Evolutionary conservation across 2,113 vertebrate species (phyloP).

Genomic region (Camelus dromedarius): DNA sequence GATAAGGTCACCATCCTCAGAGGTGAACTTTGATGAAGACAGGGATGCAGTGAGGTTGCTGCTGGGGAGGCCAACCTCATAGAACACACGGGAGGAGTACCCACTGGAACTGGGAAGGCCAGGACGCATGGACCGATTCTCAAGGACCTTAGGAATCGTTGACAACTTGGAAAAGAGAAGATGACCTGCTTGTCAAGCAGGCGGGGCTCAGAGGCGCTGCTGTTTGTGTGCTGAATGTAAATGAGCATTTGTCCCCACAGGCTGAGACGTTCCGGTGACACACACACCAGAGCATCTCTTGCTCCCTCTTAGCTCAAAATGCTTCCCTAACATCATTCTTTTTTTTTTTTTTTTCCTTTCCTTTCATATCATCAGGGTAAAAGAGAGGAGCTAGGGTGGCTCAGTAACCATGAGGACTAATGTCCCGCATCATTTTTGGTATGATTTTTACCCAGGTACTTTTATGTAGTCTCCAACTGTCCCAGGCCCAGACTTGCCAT

Average conservation of each 20-base stretch:
- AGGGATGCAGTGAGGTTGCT: not conserved
- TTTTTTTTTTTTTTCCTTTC: not conserved
- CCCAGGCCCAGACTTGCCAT: not conserved
- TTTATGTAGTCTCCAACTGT: not conserved
- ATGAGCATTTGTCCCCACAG: not conserved
- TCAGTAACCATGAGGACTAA: not conserved
- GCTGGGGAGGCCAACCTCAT: accelerated
- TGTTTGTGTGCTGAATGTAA: not conserved
- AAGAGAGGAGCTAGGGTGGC: not conserved
- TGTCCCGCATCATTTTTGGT: not conserved
- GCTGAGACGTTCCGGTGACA: not conserved
- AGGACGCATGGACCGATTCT: not conserved
- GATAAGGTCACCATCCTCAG: not conserved
- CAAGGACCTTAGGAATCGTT: not conserved
- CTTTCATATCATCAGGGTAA: not conserved
- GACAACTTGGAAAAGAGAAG: not conserved
- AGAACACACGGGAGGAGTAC: not conserved
- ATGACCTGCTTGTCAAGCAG: not conserved
- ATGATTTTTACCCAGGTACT: not conserved
- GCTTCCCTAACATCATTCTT: not conserved
- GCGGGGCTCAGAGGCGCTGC: not conserved
- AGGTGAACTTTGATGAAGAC: not conserved
- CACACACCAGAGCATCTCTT: not conserved
- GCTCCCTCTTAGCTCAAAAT: not conserved
- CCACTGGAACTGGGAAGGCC: not conserved